Base-by-base conservation (phyloP, 2,888 invertebrate species). In the Ophonus ardosiacus region DNA sequence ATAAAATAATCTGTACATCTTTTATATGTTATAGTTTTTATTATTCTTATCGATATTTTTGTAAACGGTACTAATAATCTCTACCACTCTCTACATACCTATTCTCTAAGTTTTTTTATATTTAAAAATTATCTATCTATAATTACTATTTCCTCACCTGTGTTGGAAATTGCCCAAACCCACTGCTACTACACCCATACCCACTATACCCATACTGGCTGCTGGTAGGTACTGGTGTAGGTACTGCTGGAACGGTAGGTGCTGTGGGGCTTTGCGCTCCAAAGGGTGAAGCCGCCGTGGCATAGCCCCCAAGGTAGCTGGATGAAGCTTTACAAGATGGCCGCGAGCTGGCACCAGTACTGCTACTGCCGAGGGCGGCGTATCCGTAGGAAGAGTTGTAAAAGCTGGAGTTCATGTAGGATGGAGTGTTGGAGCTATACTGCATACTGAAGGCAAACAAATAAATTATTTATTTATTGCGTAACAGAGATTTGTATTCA, bases 301-400 rank as follows among this genome's bases (percentile, higher is more conserved):
- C 89, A 86, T 91, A 91, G 31, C 91, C 89, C 4, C 91, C 87
- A 65, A 91, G 89, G 92, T 93, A 88, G 91, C 93, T 89, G 3
- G 92, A 92, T 40, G 93, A 92, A 86, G 93, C 93, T 91, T 94
- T 94, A 88, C 94, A 94, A 85, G 94, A 93, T 51, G 94, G 90
- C 38, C 85, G 85, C 84, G 81, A 7, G 24, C 63, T 84, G 17
- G 79, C 0, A 91, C 90, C 79, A 91, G 86, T 65, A 92, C 43
- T 82, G 86, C 83, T 86, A 86, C 78, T 61, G 61, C 84, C 86
- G n/a, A 43, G 13, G 86, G 93, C 92, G 63, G 94, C 92, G 87
- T 91, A 91, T 7, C 91, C 90, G 86, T 91, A 91, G 3, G 91
- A 89, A 7, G 91, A 88, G 87, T 90, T 91, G 88, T 91, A 91